Evolutionary conservation across 1,140 invertebrate species (phyloP).

Genomic region (Orchesella cincta): DNA sequence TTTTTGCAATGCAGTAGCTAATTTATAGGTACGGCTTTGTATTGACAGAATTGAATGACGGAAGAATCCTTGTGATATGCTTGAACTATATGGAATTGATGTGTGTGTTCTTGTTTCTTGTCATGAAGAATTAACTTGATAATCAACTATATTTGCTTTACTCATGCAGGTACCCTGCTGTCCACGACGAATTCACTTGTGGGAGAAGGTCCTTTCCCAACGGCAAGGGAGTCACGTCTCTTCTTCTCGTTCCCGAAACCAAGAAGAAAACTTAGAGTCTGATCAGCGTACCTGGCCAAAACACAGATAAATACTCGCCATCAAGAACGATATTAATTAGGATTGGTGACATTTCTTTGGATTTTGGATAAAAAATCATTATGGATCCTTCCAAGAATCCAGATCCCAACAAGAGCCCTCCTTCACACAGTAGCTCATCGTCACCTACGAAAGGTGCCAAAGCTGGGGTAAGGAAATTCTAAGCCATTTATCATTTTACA

Average conservation of each 20-base stretch:
- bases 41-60: too few species aligned
- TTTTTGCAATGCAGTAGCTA: too few species aligned
- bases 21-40: too few species aligned
- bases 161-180: background rate
- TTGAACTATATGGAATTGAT: too few species aligned
- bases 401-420: conserved; percentile 29
- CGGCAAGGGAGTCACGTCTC: conserved; percentile 21
- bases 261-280: conserved; percentile 20
- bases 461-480: conserved; percentile 5
- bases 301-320: too few species aligned
- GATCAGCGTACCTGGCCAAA: too few species aligned
- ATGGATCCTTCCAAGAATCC: conserved; percentile 46
- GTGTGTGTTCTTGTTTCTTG: too few species aligned
- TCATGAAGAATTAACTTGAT: too few species aligned
- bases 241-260: conserved; percentile 25
- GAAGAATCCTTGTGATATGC: too few species aligned
- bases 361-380: background rate
- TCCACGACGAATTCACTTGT: conserved; percentile 16
- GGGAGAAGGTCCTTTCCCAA: conserved; percentile 22
- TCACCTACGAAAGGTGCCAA: background rate
- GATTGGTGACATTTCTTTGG: too few species aligned
- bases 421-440: background rate
- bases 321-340: too few species aligned
- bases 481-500: too few species aligned
- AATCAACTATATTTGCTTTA: background rate